These are phyloP conservation scores for Xerus inauris DNA, from an alignment of 2,113 vertebrate species.

Conservation along the genomic window DNA sequence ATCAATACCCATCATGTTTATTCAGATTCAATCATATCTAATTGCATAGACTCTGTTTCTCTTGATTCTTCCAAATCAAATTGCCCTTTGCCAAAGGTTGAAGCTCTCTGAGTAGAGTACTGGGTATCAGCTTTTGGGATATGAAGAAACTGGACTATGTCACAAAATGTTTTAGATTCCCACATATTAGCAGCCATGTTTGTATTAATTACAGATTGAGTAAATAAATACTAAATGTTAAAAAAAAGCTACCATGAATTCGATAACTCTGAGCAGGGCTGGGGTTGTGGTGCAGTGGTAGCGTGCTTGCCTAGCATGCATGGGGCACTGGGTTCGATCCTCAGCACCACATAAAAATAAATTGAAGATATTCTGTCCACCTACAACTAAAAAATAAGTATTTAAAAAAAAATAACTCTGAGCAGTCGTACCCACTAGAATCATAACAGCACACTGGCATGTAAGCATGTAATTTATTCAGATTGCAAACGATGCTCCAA, in stretches of 20 bases:
- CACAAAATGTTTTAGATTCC: not conserved
- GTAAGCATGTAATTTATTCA: not conserved
- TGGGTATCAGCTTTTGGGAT: not conserved
- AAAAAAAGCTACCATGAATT: not conserved
- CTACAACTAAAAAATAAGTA: no score
- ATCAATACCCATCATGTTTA: not conserved
- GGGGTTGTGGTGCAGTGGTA: no score
- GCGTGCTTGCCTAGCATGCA: no score
- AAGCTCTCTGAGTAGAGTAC: not conserved
- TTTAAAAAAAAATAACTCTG: no score
- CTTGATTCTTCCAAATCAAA: not conserved
- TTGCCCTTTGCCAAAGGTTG: not conserved
- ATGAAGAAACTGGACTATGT: not conserved
- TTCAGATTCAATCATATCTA: not conserved
- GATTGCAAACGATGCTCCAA: not conserved
- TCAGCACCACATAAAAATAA: no score
- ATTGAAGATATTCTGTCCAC: no score
- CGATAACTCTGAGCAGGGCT: no score
- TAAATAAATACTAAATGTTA: not conserved
- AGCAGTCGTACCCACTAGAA: not conserved
- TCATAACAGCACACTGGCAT: not conserved
- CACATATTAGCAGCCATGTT: not conserved
- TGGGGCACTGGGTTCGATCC: no score
- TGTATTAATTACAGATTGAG: slow-evolving; percentile 3
- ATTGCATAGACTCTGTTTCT: not conserved